Base-by-base conservation (phyloP, 2,888 invertebrate genomes). In the Cheilosia grossa region DNA sequence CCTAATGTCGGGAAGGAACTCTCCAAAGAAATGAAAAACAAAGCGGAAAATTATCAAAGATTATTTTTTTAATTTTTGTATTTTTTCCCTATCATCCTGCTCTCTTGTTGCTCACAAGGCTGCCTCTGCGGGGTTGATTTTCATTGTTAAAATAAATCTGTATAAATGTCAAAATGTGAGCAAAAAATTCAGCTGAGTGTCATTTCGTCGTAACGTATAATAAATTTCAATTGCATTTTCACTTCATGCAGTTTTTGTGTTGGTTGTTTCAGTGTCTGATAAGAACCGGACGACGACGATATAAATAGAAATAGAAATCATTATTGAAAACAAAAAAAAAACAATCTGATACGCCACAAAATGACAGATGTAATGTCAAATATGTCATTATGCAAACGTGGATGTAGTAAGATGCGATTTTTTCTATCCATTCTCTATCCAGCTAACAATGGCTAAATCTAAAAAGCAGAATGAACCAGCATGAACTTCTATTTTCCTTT, bases 221-320 rank as follows among this genome's bases (percentile, higher is more conserved):
- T 80, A 66, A 61, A 72, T 73, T 79, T 59, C 42, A 66, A 73
- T 73, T 73, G 59, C 53, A 73, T 59, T 58, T 51, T 27, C 5
- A 30, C 7, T 73, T 37, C 37, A 15, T 80, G 53, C 56, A 64
- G 13, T 44, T 47, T 72, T 53, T 0, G 10, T 13, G 37, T n/a
- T 30, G 47, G 44, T 5, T 67, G 47, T 74, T 19, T 4, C 30
- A 9, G 15, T 17, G 9, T 33, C 51, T 24, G 69, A 69, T 77
- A 69, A 69, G 61, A 61, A 15, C 17, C 24, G 15, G n/a, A 58
- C 58, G 42, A 51, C 37, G 42, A 58, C 37, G 61, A 27, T 47
- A 59, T 61, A 53, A 37, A 54, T 42, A 49, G 33, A 70, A 64
- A 51, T 44, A 6, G n/a, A 37, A 37, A 37, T 37, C 2, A 37